Base-by-base conservation (phyloP, 2,888 invertebrate genomes). In the Nebria salina region DNA sequence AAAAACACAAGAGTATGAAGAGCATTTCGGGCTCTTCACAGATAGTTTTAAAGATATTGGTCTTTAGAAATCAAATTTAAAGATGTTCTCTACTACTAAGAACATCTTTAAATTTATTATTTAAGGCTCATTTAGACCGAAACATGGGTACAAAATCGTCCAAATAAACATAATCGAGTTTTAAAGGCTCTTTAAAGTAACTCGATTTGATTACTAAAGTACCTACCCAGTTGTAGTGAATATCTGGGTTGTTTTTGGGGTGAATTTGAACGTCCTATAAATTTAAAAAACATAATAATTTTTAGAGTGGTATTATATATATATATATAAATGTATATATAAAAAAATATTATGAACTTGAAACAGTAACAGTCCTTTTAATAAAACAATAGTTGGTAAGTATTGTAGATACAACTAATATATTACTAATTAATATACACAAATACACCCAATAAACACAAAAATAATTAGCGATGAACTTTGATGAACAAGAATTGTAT, bases 401-500 rank as follows among this genome's bases (percentile, higher is more conserved):
- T 26, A 70, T 26, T 70, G 34, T 26, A 70, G 25, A 70, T 26
- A 70, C 25, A n/a, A 11, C 25, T 1, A 34, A 34, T 70, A 70
- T 26, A 13, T 70, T 15, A 20, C 25, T 11, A n/a, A 1, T 66
- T 7, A 15, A 66, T 66, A 66, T 25, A 66, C 66, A 66, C 66
- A 66, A 15, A 66, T 25, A 70, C 15, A 20, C 70, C 13, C 26
- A 20, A 25, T 34, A 70, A 25, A 70, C 25, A 70, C 70, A 34
- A 26, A 70, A 13, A 25, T 70, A 70, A 25, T 25, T 11, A 70
- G 70, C 25, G 25, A 70, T 20, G 11, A 70, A 70, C 34, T 70
- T 70, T 70, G 34, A 34, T 7, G 13, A 70, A 70, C 20, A 66
- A 66, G 25, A 70, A 70, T 76, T 76, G 76, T 76, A 76, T 76